These are phyloP conservation scores for Triplophysa bombifrons DNA, from an alignment of 2,797 vertebrate genomes.

Conservation along the genomic window DNA sequence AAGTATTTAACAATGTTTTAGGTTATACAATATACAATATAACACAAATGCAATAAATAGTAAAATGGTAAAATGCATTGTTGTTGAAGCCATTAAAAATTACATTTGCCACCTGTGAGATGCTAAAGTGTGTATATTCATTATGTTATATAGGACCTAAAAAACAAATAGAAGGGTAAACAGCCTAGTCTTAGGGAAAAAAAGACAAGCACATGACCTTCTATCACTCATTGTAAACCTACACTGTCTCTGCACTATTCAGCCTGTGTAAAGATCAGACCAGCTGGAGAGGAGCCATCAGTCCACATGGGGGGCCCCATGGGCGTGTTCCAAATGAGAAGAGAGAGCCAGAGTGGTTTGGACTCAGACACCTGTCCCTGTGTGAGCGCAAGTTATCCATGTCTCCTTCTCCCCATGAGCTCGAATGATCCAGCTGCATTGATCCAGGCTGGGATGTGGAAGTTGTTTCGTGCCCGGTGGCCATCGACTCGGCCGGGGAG, in stretches of 20 bases:
- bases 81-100: no score
- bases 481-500: slow-evolving; percentile 44
- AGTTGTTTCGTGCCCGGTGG: slow-evolving; percentile 27
- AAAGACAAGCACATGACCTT: slow-evolving; percentile 76
- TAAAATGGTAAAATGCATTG: no score
- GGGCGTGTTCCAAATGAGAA: slow-evolving; percentile 74
- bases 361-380: slow-evolving; percentile 70
- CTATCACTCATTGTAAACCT: slow-evolving; percentile 74
- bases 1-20: no score
- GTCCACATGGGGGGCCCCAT: slow-evolving; percentile 72
- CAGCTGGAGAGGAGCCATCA: slow-evolving; percentile 80
- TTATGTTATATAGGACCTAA: no score
- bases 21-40: no score
- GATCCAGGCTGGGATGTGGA: slow-evolving; percentile 52
- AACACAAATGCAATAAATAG: no score
- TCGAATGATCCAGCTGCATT: slow-evolving; percentile 51
- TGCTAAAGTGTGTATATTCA: no score
- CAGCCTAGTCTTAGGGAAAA: slow-evolving; percentile 66
- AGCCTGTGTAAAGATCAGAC: slow-evolving; percentile 78
- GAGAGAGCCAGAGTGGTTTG: slow-evolving; percentile 70
- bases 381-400: slow-evolving; percentile 63
- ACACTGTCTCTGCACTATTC: slow-evolving; percentile 80
- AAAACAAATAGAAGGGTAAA: not conserved
- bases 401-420: slow-evolving; percentile 55
- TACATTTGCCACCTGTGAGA: no score